Conservation (phyloP, 2,888 invertebrate species). For the Troilus luridus region DNA sequence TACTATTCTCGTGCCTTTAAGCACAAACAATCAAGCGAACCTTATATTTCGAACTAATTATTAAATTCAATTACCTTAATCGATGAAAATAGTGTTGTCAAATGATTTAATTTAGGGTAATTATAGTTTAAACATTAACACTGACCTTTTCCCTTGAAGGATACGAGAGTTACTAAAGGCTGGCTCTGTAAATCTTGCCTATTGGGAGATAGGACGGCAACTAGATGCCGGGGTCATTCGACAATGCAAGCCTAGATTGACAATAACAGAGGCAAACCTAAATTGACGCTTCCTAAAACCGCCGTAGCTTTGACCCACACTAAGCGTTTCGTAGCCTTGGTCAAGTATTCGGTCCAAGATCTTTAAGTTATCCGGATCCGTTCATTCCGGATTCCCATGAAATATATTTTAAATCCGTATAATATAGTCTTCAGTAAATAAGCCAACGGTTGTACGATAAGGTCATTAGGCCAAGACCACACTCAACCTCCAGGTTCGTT, state of each 20-base stretch:
- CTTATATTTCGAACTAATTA: too few species aligned
- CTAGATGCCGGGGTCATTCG: neutral
- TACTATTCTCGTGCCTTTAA: too few species aligned
- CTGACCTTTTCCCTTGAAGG: neutral
- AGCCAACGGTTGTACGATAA: too few species aligned
- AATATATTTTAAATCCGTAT: too few species aligned
- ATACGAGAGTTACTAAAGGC: neutral
- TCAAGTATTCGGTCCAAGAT: neutral
- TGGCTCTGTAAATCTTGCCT: neutral
- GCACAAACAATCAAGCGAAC: too few species aligned
- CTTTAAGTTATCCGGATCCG: neutral
- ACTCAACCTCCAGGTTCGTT: too few species aligned
- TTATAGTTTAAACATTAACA: neutral
- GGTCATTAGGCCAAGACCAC: too few species aligned
- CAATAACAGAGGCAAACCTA: neutral
- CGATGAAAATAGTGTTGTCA: neutral
- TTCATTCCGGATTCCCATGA: neutral
- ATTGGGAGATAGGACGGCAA: constrained; percentile 22
- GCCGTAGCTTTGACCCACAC: neutral
- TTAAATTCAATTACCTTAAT: neutral
- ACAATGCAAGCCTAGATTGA: constrained; percentile 37
- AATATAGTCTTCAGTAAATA: too few species aligned
- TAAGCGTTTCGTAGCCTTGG: neutral
- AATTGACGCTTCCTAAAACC: constrained; percentile 41
- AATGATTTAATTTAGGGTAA: neutral